Conservation (phyloP, 2,113 vertebrate species). For the Garra rufa region DNA sequence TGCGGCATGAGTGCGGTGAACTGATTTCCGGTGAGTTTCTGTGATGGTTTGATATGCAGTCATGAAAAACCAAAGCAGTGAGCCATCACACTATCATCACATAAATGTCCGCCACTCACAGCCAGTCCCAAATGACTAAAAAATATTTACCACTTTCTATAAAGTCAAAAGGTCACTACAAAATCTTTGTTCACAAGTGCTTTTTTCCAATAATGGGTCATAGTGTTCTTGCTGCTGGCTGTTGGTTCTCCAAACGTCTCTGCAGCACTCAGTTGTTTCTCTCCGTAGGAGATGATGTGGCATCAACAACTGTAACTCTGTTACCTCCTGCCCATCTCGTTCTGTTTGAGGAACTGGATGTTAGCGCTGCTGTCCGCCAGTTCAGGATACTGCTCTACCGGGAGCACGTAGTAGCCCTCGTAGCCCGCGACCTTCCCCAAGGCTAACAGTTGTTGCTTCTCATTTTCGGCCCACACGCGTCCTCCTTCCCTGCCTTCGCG, state of each 20-base stretch:
- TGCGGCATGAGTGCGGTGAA: conserved; percentile 63
- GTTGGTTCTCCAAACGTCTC: conserved; percentile 35
- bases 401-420: conserved; percentile 89
- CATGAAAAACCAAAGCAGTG: conserved; percentile 38
- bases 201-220: conserved; percentile 33
- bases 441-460: conserved; percentile 87
- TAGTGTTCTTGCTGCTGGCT: conserved; percentile 60
- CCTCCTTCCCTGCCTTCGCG: conserved; percentile 85
- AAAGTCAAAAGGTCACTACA: conserved; percentile 51
- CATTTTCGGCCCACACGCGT: conserved; percentile 86
- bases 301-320: conserved; percentile 70
- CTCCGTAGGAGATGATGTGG: conserved; percentile 45
- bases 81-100: conserved; percentile 25
- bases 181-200: conserved; percentile 54
- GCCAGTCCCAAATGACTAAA: conserved; percentile 84
- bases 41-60: conserved; percentile 35
- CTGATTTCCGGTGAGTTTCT: conserved; percentile 58
- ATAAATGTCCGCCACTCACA: conserved; percentile 4
- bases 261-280: conserved; percentile 44
- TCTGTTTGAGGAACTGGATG: conserved; percentile 95
- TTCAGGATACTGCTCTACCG: conserved; percentile 91
- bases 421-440: conserved; percentile 87
- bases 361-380: conserved; percentile 92
- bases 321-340: conserved; percentile 95
- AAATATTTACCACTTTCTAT: conserved; percentile 57